Base-by-base conservation (phyloP, 2,888 invertebrate species). In the Microctonus aethiopoides region DNA sequence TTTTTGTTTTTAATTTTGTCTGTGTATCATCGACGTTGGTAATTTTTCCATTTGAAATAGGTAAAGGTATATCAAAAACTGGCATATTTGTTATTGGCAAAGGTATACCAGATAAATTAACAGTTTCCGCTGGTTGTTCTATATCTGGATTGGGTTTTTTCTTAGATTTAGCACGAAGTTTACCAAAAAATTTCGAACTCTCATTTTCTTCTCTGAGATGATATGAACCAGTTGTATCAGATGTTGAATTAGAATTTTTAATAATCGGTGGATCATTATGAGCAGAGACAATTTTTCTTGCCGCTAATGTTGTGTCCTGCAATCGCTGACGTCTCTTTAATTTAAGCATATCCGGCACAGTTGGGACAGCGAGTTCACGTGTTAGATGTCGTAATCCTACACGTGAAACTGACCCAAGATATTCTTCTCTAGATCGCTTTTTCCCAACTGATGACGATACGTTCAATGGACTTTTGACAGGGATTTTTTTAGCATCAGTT, bases 401-500 rank as follows among this genome's bases (percentile, higher is more conserved):
- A 60, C 79, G 78, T 13, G 80, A 54, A 2, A 81, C 70, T 5
- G 81, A 71, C 0, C 66, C 36, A 11, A 9, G 1, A 7, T 67
- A 59, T n/a, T 80, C 80, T 24, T 80, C 80, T 22, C 80, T 75
- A 5, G 72, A 6, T 62, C 83, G 71, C 60, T 82, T 84, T 26
- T 74, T 81, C 22, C 32, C 57, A 1, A 41, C 32, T 1, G 52
- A 52, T 5, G 36, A 24, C n/a, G n/a, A n/a, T 16, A 39, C 24
- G 4, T 29, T 62, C 6, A 56, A 20, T 63, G 70, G 81, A 73
- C 61, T 82, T 56, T 86, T 85, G n/a, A 88, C 76, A 2, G 94
- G 94, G 84, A 95, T 93, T 81, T 92, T 92, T 80, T 91, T 93
- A 1, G 93, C 95, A 84, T 95, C 95, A 56, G 88, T 88, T 63